Conservation (phyloP, 2,797 vertebrate species). For the Gobionotothen gibberifrons region DNA sequence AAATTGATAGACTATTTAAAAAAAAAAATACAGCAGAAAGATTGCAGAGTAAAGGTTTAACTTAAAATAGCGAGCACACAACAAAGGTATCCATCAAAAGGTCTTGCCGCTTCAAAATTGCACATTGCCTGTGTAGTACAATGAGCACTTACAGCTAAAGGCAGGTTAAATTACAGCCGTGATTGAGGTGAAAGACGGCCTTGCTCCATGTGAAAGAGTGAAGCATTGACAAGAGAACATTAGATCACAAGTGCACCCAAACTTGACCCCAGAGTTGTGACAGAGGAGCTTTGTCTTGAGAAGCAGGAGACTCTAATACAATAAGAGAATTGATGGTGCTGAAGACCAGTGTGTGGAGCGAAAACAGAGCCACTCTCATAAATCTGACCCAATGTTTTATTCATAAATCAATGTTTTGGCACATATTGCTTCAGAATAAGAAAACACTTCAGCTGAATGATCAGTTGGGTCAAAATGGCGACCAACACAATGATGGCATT, state of each 20-base stretch:
- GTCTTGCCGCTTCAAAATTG: neutral
- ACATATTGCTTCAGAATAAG: slow-evolving; percentile 6
- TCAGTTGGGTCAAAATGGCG: neutral
- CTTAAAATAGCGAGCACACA: neutral
- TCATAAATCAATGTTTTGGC: slow-evolving; percentile 13
- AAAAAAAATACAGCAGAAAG: neutral
- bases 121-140: neutral
- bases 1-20: neutral
- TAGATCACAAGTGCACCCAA: slow-evolving; percentile 41
- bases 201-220: neutral
- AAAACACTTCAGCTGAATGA: slow-evolving; percentile 5
- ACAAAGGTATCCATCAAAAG: neutral
- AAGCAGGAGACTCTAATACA: slow-evolving; percentile 40
- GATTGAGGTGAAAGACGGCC: neutral
- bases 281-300: slow-evolving; percentile 56
- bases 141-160: neutral
- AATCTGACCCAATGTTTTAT: slow-evolving; percentile 26
- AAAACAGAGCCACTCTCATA: neutral
- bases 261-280: slow-evolving; percentile 45
- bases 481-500: neutral
- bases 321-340: slow-evolving; percentile 44
- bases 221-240: slow-evolving; percentile 30
- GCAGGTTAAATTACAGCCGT: neutral
- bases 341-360: neutral
- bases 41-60: slow-evolving; percentile 1